A percentile compares a stretch with the other conserved stretches of the same genome.
These are phyloP conservation scores for Oligia fasciuncula DNA, from an alignment of 2,888 invertebrate species.

Conservation along the genomic window DNA sequence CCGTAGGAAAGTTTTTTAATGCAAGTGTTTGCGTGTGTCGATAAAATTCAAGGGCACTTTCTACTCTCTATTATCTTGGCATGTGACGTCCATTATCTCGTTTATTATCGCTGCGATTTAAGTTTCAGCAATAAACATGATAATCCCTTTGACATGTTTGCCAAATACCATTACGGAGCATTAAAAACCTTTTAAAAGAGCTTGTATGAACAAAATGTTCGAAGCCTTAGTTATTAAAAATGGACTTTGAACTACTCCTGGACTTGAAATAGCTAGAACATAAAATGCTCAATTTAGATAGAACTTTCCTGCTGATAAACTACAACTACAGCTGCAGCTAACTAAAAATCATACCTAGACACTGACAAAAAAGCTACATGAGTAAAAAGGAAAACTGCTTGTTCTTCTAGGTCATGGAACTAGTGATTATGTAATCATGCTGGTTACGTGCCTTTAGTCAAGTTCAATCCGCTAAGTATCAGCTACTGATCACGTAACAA, in stretches of 20 bases:
- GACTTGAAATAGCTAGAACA: background rate
- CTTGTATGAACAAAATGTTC: background rate
- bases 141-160: conserved; percentile 46
- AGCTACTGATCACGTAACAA: conserved; percentile 17
- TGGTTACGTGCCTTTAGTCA: conserved; percentile 27
- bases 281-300: background rate
- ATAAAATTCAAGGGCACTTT: conserved; percentile 55
- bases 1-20: background rate
- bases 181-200: conserved; percentile 33
- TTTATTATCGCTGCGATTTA: conserved; percentile 35
- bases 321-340: background rate
- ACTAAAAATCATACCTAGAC: background rate
- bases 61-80: conserved; percentile 44
- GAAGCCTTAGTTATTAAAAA: background rate
- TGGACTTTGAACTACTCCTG: background rate
- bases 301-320: background rate
- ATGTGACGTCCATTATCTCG: conserved; percentile 42
- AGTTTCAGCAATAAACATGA: conserved; percentile 33
- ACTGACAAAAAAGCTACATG: background rate
- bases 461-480: conserved; percentile 22
- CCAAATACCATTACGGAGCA: conserved; percentile 22
- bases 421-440: conserved; percentile 21
- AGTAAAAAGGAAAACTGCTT: conserved; percentile 29
- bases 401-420: conserved; percentile 32
- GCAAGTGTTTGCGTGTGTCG: conserved; percentile 27